Conservation (phyloP, 1,140 invertebrate genomes). For the Drosophila kanapiae region DNA sequence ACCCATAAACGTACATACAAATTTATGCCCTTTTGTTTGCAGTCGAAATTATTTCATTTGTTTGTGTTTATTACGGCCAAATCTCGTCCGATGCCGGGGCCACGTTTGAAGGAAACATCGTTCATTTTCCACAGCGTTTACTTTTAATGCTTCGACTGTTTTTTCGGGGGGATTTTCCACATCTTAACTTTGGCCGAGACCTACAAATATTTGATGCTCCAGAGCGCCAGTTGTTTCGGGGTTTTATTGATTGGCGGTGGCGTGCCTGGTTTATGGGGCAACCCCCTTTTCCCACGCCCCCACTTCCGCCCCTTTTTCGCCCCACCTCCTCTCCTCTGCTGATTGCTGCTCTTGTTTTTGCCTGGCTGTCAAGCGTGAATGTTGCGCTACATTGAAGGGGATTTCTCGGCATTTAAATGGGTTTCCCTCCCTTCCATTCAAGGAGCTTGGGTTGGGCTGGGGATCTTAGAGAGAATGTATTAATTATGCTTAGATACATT, state of each 20-base stretch:
- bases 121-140: constrained; percentile 80
- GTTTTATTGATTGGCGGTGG: constrained; percentile 78
- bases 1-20: constrained; percentile 59
- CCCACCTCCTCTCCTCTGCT: background rate
- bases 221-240: constrained; percentile 53
- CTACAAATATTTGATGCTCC: constrained; percentile 81
- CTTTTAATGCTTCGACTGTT: constrained; percentile 71
- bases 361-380: constrained; percentile 49
- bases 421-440: constrained; percentile 22
- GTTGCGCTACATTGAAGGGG: constrained; percentile 63
- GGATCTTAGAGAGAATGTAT: constrained; percentile 5
- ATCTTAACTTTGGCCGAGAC: constrained; percentile 79
- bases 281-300: constrained; percentile 10
- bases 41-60: constrained; percentile 83
- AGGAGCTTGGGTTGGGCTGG: background rate
- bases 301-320: background rate
- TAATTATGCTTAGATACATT: constrained; percentile 16
- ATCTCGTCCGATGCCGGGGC: constrained; percentile 66
- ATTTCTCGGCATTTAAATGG: constrained; percentile 68
- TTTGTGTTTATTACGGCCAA: constrained; percentile 80
- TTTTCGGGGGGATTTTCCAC: constrained; percentile 73
- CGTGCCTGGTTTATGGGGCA: constrained; percentile 68
- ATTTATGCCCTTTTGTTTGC: constrained; percentile 82
- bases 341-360: constrained; percentile 49
- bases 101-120: constrained; percentile 53